Evolutionary conservation across 2,797 vertebrate genomes (phyloP).

Genomic region (Melanotaenia nigrans): DNA sequence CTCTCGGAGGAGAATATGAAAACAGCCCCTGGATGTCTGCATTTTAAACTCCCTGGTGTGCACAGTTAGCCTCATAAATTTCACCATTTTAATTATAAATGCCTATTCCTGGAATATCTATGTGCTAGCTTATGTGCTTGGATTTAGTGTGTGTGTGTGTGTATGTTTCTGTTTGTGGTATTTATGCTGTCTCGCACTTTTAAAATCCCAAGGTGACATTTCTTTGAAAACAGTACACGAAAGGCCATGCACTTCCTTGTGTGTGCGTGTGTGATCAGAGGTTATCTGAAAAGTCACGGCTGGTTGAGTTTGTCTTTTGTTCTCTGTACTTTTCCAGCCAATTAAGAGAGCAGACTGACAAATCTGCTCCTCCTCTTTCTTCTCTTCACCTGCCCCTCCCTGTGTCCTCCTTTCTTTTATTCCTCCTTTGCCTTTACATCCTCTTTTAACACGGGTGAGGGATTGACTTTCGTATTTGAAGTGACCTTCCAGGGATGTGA

Average conservation of each 20-base stretch:
- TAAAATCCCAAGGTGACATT: slow-evolving; percentile 77
- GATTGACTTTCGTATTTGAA: slow-evolving; percentile 63
- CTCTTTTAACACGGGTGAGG: slow-evolving; percentile 40
- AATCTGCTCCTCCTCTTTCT: slow-evolving; percentile 64
- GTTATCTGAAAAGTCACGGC: slow-evolving; percentile 75
- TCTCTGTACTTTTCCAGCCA: slow-evolving; percentile 72
- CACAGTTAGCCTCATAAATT: slow-evolving; percentile 58
- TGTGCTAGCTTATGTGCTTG: slow-evolving; percentile 4
- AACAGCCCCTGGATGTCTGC: slow-evolving; percentile 64
- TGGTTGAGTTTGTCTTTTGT: slow-evolving; percentile 76
- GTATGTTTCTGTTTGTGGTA: slow-evolving; percentile 32
- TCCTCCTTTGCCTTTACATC: slow-evolving; percentile 42
- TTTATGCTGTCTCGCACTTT: slow-evolving; percentile 64
- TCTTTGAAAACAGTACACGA: slow-evolving; percentile 62
- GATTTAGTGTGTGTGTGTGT: neutral
- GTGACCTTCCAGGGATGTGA: slow-evolving; percentile 71
- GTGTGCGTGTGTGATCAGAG: slow-evolving; percentile 36
- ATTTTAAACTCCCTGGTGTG: slow-evolving; percentile 65
- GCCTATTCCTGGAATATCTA: slow-evolving; percentile 46
- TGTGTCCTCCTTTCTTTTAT: slow-evolving; percentile 38
- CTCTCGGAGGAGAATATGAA: slow-evolving; percentile 52
- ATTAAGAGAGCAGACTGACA: slow-evolving; percentile 81
- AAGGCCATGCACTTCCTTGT: slow-evolving; percentile 37
- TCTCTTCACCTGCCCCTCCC: slow-evolving; percentile 34
- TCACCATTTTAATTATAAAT: slow-evolving; percentile 59